phyloP scores from a whole-genome alignment of 2,888 invertebrate species.

The Andrena minutula region DNA sequence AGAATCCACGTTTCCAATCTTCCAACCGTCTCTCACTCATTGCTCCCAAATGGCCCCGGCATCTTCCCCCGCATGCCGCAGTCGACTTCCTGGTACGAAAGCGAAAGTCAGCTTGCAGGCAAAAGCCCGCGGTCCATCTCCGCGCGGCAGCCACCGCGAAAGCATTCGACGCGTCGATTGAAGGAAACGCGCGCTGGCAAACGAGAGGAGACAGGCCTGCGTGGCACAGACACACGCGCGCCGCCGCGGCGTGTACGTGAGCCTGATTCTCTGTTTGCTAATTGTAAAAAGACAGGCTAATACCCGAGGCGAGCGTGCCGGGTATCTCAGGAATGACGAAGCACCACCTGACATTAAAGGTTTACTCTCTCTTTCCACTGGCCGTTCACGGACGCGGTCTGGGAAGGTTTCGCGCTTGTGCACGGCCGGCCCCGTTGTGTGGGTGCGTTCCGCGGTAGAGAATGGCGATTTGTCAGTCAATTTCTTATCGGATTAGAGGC shows the following conservation, averaged over 20 bases:
- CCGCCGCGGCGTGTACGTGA: slow-evolving; percentile 1
- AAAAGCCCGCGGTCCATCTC: not conserved
- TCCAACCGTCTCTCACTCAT: not conserved
- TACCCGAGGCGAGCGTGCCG: slow-evolving; percentile 35
- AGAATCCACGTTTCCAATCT: not conserved
- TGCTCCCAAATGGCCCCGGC: not conserved
- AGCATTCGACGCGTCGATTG: slow-evolving; percentile 34
- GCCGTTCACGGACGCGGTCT: slow-evolving; percentile 35
- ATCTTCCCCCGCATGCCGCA: not conserved
- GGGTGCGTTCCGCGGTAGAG: slow-evolving; percentile 55
- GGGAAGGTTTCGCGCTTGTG: slow-evolving; percentile 34
- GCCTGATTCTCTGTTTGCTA: slow-evolving; percentile 34
- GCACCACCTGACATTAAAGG: slow-evolving; percentile 70
- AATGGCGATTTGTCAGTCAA: slow-evolving; percentile 74
- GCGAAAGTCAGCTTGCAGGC: slow-evolving; percentile 10
- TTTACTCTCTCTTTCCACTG: slow-evolving; percentile 68
- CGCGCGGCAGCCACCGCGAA: not conserved
- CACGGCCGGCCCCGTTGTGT: slow-evolving; percentile 34
- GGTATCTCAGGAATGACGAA: slow-evolving; percentile 62
- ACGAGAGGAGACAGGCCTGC: slow-evolving; percentile 15
- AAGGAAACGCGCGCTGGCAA: slow-evolving; percentile 14
- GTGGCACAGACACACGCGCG: not conserved
- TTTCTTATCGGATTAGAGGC: slow-evolving; percentile 74
- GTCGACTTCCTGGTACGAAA: slow-evolving; percentile 7
- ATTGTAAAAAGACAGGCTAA: slow-evolving; percentile 53